phyloP scores from a whole-genome alignment of 2,797 vertebrate species.

The Phrynocephalus forsythii region DNA sequence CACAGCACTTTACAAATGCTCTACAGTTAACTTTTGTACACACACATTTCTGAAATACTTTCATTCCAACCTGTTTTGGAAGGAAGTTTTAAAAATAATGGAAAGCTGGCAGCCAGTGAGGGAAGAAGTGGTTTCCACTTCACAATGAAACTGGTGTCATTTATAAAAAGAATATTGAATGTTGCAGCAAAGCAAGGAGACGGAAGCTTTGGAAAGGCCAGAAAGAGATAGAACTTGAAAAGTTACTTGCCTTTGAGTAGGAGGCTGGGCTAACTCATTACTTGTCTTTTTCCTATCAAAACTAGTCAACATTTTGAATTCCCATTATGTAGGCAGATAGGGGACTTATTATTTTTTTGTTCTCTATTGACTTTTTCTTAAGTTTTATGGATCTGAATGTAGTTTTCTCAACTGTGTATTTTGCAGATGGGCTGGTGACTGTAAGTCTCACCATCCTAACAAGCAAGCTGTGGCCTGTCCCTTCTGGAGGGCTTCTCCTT shows the following conservation, averaged over 20 bases:
- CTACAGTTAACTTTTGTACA: slow-evolving; percentile 52
- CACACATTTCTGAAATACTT: slow-evolving; percentile 57
- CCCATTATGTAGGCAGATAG: slow-evolving; percentile 15
- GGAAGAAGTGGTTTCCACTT: slow-evolving; percentile 67
- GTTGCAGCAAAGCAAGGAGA: slow-evolving; percentile 28
- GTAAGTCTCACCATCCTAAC: not conserved
- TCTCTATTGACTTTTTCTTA: slow-evolving; percentile 35
- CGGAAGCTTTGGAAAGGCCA: slow-evolving; percentile 48
- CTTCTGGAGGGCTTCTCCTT: not conserved
- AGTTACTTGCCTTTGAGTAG: slow-evolving; percentile 17
- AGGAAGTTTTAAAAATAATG: slow-evolving; percentile 63
- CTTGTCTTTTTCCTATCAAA: not conserved
- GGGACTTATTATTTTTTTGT: not conserved
- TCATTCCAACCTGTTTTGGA: slow-evolving; percentile 43
- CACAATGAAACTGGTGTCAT: not conserved
- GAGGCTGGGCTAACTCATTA: slow-evolving; percentile 2
- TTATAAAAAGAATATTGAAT: slow-evolving; percentile 48
- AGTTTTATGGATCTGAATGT: not conserved
- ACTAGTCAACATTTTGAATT: slow-evolving; percentile 37
- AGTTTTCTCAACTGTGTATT: not conserved
- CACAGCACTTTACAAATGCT: slow-evolving; percentile 20
- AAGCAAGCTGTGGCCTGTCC: not conserved
- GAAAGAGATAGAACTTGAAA: not conserved
- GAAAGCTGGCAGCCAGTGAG: slow-evolving; percentile 67
- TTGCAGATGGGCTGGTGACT: not conserved